Evolutionary conservation across 2,888 invertebrate species (phyloP), one percentile per base, ranked within the genome.

Genomic region (Trichacis sp.): DNA sequence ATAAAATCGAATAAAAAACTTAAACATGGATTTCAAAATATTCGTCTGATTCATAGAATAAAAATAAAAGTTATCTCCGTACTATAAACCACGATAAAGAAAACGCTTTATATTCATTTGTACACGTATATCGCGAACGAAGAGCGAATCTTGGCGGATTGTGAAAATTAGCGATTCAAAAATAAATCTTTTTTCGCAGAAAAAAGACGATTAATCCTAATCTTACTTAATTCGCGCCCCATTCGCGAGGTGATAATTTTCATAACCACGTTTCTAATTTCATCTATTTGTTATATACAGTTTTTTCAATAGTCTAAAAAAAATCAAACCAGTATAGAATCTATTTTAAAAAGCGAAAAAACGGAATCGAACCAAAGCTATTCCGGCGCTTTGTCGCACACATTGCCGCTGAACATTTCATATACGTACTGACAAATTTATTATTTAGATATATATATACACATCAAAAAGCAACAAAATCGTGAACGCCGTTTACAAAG

Each of bases 361-460:
- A n/a, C 24, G 24, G 24, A 24, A 24, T 24, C 8, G 8, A 24
- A 24, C 24, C 24, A 24, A 24, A 24, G 24, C 24, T 5, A 3
- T 24, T 24, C 8, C 8, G 24, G 24, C 24, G 24, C 24, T 8
- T 24, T 24, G 4, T 24, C 8, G 8, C 24, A 24, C 8, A 24
- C 8, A 5, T 8, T 24, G 45, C 42, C 51, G 51, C 8, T 24
- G 24, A 24, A 24, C 24, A 24, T 24, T 62, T 64, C 61, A 68
- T 55, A 60, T 61, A 59, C n/a, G n/a, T 59, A 64, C 69, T 42
- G 48, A 65, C 38, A 49, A 63, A 70, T 62, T 57, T 67, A 64
- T 68, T 50, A n/a, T n/a, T n/a, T 68, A 61, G 64, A 47, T 64
- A 64, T 62, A 57, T 47, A 58, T 64, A 62, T 18, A 52, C 18